phyloP scores from a whole-genome alignment of 1,140 invertebrate genomes.

The Diachasma alloeum region DNA sequence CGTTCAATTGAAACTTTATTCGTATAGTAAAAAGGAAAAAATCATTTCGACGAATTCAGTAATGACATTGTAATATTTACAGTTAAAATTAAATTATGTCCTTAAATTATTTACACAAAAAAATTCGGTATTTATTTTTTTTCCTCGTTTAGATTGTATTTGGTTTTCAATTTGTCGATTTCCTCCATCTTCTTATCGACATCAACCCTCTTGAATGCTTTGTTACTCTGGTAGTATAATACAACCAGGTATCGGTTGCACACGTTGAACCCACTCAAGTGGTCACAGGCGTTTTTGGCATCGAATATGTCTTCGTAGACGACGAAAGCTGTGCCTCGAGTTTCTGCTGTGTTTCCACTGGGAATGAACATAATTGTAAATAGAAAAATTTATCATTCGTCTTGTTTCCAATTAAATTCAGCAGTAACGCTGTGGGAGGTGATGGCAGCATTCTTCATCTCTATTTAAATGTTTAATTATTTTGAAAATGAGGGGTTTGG shows the following conservation, averaged over 20 bases:
- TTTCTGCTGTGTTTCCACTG: slow-evolving; percentile 97
- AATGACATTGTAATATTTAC: neutral
- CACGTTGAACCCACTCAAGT: slow-evolving; percentile 98
- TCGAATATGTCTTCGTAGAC: slow-evolving; percentile 99
- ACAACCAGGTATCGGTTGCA: slow-evolving; percentile 98
- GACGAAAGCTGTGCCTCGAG: slow-evolving; percentile 97
- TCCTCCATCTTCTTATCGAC: slow-evolving; percentile 97
- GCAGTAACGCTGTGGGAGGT: no score
- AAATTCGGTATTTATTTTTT: slow-evolving; percentile 52
- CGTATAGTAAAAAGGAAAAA: neutral
- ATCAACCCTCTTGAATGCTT: slow-evolving; percentile 96
- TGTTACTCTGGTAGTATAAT: slow-evolving; percentile 93
- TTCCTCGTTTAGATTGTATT: slow-evolving; percentile 79
- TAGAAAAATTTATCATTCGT: neutral
- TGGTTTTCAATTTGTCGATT: slow-evolving; percentile 95
- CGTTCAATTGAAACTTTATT: neutral
- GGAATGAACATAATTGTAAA: slow-evolving; percentile 49
- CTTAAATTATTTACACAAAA: neutral
- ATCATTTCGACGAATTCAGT: neutral
- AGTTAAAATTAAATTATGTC: slow-evolving; percentile 4
- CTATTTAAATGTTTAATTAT: no score
- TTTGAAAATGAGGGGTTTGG: no score
- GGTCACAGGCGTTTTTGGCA: slow-evolving; percentile 99
- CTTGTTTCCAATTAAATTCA: neutral
- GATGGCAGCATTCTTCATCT: no score